Evolutionary conservation across 1,140 invertebrate genomes (phyloP).

Genomic region (Nasonia giraulti): DNA sequence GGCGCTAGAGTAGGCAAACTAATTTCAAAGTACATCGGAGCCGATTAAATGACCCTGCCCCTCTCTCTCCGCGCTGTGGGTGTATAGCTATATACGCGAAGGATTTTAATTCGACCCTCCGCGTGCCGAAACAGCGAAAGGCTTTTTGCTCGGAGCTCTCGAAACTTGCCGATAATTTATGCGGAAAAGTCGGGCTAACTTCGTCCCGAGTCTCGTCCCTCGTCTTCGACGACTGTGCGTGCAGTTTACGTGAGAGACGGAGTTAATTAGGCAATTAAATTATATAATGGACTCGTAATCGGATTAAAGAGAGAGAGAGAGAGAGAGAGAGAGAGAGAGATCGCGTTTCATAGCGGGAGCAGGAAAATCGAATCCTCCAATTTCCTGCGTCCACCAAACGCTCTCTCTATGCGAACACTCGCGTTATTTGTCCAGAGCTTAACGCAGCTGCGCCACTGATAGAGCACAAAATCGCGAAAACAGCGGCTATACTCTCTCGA

Average conservation of each 20-base stretch:
- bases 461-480: constrained; percentile 11
- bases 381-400: constrained; percentile 10
- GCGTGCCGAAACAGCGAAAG: not conserved
- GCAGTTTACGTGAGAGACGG: not conserved
- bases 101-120: not conserved
- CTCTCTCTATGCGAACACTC: not conserved
- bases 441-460: constrained; percentile 3
- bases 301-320: not conserved
- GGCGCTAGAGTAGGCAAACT: not conserved
- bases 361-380: constrained; percentile 37
- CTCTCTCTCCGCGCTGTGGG: too few species aligned
- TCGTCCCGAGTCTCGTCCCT: not conserved
- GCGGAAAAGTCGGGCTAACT: not conserved
- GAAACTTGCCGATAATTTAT: not conserved
- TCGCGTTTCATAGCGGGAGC: not conserved
- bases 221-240: not conserved
- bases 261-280: constrained; percentile 44
- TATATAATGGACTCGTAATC: constrained; percentile 41
- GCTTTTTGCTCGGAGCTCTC: not conserved
- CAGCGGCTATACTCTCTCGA: not conserved
- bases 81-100: too few species aligned
- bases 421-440: not conserved
- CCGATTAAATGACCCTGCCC: not conserved
- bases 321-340: not conserved
- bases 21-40: not conserved